phyloP scores from a whole-genome alignment of 2,797 vertebrate species.

The Cetoscarus ocellatus region DNA sequence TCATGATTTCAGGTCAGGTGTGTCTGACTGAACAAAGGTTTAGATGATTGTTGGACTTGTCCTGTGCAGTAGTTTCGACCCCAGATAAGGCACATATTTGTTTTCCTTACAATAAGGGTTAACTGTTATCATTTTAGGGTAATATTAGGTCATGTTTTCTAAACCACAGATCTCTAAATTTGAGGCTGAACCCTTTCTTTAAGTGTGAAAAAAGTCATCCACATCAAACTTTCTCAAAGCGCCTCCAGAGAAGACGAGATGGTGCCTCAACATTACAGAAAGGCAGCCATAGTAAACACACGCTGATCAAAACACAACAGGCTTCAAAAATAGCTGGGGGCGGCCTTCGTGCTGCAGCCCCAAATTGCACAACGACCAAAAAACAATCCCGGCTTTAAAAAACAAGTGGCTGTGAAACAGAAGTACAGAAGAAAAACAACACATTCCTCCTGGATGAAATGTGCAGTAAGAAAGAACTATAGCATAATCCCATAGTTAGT shows the following conservation, averaged over 20 bases:
- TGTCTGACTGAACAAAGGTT: not conserved
- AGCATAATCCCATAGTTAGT: slow-evolving; percentile 60
- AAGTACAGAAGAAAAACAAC: slow-evolving; percentile 60
- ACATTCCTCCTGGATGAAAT: slow-evolving; percentile 65
- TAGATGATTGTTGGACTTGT: not conserved
- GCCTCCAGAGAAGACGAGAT: slow-evolving; percentile 22
- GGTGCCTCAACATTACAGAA: slow-evolving; percentile 17
- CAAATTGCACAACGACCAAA: slow-evolving; percentile 29
- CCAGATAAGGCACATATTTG: not conserved
- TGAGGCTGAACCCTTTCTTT: not conserved
- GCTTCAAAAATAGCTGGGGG: slow-evolving; percentile 54
- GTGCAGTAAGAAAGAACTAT: slow-evolving; percentile 30
- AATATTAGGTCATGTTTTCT: not conserved
- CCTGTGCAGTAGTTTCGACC: not conserved
- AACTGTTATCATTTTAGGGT: not conserved
- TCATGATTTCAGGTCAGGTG: not conserved
- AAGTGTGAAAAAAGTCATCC: slow-evolving; percentile 21
- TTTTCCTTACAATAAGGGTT: not conserved
- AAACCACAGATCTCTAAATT: slow-evolving; percentile 2
- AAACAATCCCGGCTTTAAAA: slow-evolving; percentile 37
- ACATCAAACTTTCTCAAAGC: not conserved
- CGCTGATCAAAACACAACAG: slow-evolving; percentile 52
- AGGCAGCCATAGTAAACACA: slow-evolving; percentile 45
- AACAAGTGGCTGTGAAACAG: slow-evolving; percentile 47
- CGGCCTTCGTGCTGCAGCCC: slow-evolving; percentile 11